phyloP scores from a whole-genome alignment of 2,113 vertebrate species.

The Gymnobelideus leadbeateri region DNA sequence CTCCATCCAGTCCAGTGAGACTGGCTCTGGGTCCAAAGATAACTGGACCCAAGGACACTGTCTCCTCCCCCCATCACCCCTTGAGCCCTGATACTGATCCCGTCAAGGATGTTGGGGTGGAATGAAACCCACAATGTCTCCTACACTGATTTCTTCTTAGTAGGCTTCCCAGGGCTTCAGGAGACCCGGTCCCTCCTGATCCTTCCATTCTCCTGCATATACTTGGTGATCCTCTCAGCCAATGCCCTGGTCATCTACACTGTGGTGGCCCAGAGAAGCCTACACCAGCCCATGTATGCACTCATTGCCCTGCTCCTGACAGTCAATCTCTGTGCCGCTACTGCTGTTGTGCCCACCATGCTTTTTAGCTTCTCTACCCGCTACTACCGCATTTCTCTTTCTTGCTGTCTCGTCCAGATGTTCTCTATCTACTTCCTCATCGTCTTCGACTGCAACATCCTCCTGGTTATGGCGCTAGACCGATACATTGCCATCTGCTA shows the following conservation, averaged over 20 bases:
- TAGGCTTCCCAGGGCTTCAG: constrained; percentile 66
- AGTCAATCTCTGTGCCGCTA: constrained; percentile 80
- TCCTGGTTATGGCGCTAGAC: constrained; percentile 81
- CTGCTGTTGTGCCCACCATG: constrained; percentile 81
- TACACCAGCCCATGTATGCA: constrained; percentile 86
- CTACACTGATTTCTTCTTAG: constrained; percentile 63
- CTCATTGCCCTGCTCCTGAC: constrained; percentile 84
- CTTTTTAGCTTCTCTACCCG: constrained; percentile 80
- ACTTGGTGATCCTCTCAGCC: constrained; percentile 25
- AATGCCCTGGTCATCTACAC: constrained; percentile 55
- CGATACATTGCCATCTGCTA: constrained; percentile 85
- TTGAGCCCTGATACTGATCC: not conserved
- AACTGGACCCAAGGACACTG: not conserved
- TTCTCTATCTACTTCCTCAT: constrained; percentile 85
- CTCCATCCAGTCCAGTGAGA: not conserved
- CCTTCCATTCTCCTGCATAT: constrained; percentile 58
- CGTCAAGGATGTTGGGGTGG: not conserved
- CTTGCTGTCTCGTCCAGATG: constrained; percentile 87
- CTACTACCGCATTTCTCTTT: constrained; percentile 80
- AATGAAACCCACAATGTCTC: constrained; percentile 42
- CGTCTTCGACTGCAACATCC: constrained; percentile 75
- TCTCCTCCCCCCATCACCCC: not conserved
- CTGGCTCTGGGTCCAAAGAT: not conserved
- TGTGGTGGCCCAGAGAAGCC: constrained; percentile 65
- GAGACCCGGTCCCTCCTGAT: constrained; percentile 11